These are phyloP conservation scores for Chirona hameri DNA, from an alignment of 2,888 invertebrate genomes.

Conservation along the genomic window DNA sequence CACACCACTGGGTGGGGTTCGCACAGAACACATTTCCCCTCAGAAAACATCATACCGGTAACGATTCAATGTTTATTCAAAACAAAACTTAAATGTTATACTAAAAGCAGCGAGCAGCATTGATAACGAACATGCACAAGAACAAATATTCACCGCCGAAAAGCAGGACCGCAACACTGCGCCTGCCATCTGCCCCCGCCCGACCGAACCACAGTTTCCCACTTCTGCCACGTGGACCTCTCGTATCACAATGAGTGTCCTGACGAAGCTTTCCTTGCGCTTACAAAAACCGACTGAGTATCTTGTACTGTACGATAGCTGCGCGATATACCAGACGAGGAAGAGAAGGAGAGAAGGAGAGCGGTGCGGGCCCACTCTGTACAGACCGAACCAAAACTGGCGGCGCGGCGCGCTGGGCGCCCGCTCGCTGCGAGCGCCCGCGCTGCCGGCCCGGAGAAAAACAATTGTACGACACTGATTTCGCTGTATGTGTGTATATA, in stretches of 20 bases:
- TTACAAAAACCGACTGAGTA: slow-evolving; percentile 28
- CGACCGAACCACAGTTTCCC: slow-evolving; percentile 11
- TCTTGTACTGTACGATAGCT: slow-evolving; percentile 26
- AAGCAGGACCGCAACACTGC: slow-evolving; percentile 9
- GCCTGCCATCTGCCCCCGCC: slow-evolving; percentile 9
- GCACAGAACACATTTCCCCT: too few species aligned
- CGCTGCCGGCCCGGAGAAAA: neutral
- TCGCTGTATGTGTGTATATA: neutral
- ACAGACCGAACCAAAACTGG: neutral
- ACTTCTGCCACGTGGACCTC: neutral
- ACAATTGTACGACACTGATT: neutral
- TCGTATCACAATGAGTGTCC: slow-evolving; percentile 27
- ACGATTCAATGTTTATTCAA: slow-evolving; percentile 28
- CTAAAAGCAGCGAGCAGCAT: slow-evolving; percentile 27
- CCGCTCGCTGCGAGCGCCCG: neutral
- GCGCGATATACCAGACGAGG: neutral
- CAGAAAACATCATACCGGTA: neutral
- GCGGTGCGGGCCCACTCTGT: too few species aligned
- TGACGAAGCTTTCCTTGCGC: neutral
- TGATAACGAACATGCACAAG: slow-evolving; percentile 28
- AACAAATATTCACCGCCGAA: slow-evolving; percentile 26
- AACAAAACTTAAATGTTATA: slow-evolving; percentile 29
- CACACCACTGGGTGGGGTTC: too few species aligned
- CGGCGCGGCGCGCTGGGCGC: neutral
- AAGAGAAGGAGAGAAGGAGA: neutral